Evolutionary conservation across 35 echinoderm and acorn worm species (phyloP).

Genomic region (Diadema setosum): DNA sequence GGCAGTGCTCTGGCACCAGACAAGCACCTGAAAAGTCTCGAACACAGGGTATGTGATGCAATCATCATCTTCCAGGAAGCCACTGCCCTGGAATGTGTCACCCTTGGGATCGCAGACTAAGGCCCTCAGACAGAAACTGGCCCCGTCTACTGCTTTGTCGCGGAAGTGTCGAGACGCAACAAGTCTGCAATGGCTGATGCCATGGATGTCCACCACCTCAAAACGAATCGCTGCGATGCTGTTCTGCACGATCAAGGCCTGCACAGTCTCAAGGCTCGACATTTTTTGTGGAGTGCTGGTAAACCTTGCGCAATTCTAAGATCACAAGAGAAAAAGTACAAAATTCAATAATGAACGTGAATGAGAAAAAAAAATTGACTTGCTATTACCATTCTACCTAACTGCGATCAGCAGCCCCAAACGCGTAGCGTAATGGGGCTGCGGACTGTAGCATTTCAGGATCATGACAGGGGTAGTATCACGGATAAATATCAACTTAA

Average conservation of each 20-base stretch:
- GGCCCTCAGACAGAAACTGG: constrained; percentile 28
- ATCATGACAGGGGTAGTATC: no score
- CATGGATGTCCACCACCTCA: constrained; percentile 82
- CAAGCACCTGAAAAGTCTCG: not conserved
- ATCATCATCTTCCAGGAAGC: constrained; percentile 34
- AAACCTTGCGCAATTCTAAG: no score
- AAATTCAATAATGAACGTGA: no score
- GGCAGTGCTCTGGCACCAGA: constrained; percentile 30
- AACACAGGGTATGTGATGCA: not conserved
- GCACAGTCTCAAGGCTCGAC: not conserved
- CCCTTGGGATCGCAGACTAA: constrained; percentile 51
- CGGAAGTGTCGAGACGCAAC: constrained; percentile 68
- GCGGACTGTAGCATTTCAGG: no score
- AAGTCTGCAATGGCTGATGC: constrained; percentile 67
- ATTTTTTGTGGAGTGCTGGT: no score
- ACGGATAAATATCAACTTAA: no score
- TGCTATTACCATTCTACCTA: no score
- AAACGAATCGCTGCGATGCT: constrained; percentile 51
- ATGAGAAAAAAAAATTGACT: no score
- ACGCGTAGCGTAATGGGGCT: no score
- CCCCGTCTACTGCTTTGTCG: constrained; percentile 28
- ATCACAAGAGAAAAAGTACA: no score
- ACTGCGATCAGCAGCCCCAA: no score
- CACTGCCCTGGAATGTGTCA: constrained; percentile 33
- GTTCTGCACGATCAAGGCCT: not conserved